Evolutionary conservation across 37 sponge, comb jelly and placozoan species (phyloP), one percentile per base, ranked within the genome.

Genomic region (Bolinopsis microptera): DNA sequence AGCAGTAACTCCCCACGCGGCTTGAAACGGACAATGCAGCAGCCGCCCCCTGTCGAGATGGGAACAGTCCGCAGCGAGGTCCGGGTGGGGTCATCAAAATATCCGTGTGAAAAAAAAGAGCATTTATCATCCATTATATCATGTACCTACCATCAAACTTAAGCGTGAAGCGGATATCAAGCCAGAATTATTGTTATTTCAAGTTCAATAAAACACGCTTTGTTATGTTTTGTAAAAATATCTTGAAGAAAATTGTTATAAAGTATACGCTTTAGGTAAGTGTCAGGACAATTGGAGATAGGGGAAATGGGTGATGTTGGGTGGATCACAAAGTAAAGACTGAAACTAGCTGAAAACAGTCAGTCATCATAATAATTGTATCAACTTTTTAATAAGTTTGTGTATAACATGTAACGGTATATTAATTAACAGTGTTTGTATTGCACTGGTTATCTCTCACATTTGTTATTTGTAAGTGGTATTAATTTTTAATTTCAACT

Each of bases 21-120:
- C 74, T 70, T 70, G 26, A 70, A 70, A 22, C 74, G 74, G 21
- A 70, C 74, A n/a, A 70, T 70, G 74, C 74, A 70, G 74, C 74
- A 70, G 74, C 74, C 74, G 2, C 30, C 16, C 25, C 26, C 74
- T 9, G 74, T 26, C 2, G 74, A 70, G 28, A 70, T 3, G 74
- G 74, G 3, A 48, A 48, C 61, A 26, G 28, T 2, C 16, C 74
- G 25, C 74, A 70, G 26, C 5, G 74, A 70, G 74, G 61, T 48
- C 61, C 61, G 13, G 61, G 74, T 1, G 74, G 74, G 3, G 26
- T 70, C 28, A 70, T 70, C 16, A 70, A 70, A n/a, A 70, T 70
- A 28, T 28, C 74, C 21, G 74, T 70, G 28, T 70, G 74, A 70
- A 22, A 26, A n/a, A n/a, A n/a, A n/a, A n/a, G n/a, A n/a, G n/a